Evolutionary conservation across 2,797 vertebrate species (phyloP).

Genomic region (Gallirallus australis): DNA sequence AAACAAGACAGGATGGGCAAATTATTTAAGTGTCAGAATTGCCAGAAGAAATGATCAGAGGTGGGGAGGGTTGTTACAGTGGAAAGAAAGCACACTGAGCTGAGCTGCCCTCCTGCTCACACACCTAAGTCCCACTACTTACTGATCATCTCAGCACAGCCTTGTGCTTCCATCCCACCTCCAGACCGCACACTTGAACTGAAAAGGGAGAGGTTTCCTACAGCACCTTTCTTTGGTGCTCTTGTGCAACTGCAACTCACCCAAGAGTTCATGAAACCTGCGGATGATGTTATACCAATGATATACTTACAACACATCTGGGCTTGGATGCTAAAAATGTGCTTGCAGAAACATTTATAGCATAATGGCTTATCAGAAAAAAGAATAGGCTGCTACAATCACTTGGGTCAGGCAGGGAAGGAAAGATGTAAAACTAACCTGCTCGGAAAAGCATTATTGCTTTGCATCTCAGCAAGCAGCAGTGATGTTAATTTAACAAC

Average conservation of each 20-base stretch:
- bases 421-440: background rate
- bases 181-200: background rate
- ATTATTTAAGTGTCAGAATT: background rate
- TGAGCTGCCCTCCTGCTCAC: background rate
- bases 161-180: background rate
- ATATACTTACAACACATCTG: background rate
- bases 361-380: background rate
- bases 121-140: background rate
- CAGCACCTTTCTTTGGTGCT: rapidly evolving
- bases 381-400: background rate
- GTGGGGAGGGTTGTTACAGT: background rate
- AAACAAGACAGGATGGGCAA: background rate
- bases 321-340: background rate
- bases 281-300: rapidly evolving
- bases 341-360: background rate
- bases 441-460: background rate
- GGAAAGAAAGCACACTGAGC: background rate
- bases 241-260: background rate
- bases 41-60: background rate
- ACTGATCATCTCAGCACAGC: background rate
- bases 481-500: background rate
- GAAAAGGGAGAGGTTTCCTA: background rate
- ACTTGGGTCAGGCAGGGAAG: background rate
- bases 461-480: background rate
- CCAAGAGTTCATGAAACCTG: background rate